Evolutionary conservation across 2,113 vertebrate genomes (phyloP), one percentile per base, ranked within the genome.

Genomic region (Zosterops lateralis): DNA sequence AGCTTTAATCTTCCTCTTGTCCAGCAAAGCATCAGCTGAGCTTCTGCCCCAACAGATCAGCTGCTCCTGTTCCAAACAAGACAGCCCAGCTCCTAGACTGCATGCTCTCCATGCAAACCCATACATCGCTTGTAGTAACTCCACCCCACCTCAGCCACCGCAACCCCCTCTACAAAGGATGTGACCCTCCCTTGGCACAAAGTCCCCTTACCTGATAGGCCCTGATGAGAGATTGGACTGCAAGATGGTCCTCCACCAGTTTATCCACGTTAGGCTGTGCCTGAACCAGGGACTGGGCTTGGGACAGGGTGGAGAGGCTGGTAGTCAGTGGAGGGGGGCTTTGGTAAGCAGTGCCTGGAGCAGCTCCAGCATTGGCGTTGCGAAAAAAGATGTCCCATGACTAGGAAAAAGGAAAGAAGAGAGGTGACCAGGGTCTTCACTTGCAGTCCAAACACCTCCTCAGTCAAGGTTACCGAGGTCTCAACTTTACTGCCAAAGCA

Each of bases 301-400:
- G 77, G 47, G 97, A 84, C 22, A 97, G 68, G 2, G 97, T 82
- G 24, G 98, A 97, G 57, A 98, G 94, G 32, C 97, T 95, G 53
- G 94, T 89, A 11, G 91, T 96, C 64, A 98, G 91, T 8, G 98
- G 96, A 13, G 98, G 98, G 6, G 98, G 99, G 89, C 98, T 98
- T 97, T 99, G 98, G 96, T 99, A 98, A 87, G 99, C 98, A 0
- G 97, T 96, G 75, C 99, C 99, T 1, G 99, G 99, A 50, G 98
- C 98, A 17, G 98, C 98, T 62, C 98, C 98, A 0, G 98, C 98
- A 11, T 98, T 98, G 90, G 98, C 98, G 1, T 99, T 99, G 76
- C 98, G 98, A 91, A 99, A 99, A 95, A 99, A 99, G 92, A 98
- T 96, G 90, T 99, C 99, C 99, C 99, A 99, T 9, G 99, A 99